Percentiles rank a stretch among this genome's conserved stretches.
These are phyloP conservation scores for Varecia variegata DNA, from an alignment of 2,797 vertebrate species.

Conservation along the genomic window DNA sequence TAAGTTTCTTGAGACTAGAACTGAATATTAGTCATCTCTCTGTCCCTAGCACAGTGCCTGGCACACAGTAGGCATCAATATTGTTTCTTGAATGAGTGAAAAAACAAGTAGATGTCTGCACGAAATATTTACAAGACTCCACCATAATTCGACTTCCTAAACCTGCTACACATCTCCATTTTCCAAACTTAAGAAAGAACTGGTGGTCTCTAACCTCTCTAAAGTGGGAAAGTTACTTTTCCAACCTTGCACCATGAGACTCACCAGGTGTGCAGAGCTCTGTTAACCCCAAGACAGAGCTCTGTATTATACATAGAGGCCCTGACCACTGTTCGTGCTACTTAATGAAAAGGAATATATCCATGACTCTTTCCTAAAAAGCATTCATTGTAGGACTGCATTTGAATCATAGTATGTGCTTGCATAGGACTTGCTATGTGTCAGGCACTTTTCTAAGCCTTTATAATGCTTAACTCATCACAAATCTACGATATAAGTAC, in stretches of 20 bases:
- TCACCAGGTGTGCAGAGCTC: not conserved
- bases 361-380: not conserved
- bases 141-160: not conserved
- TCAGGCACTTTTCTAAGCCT: not conserved
- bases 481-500: not conserved
- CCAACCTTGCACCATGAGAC: not conserved
- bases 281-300: not conserved
- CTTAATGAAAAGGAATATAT: not conserved
- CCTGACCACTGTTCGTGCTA: not conserved
- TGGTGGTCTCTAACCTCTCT: not conserved
- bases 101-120: not conserved
- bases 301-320: not conserved
- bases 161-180: not conserved
- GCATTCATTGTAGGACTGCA: not conserved
- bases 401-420: not conserved
- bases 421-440: not conserved
- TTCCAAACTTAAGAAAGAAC: not conserved
- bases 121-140: not conserved
- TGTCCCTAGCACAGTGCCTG: not conserved
- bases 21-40: not conserved
- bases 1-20: not conserved
- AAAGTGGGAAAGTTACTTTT: not conserved
- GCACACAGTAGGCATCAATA: not conserved
- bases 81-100: conserved; percentile 7
- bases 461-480: not conserved